A percentile compares a stretch with the other conserved stretches of the same genome.
phyloP scores from a whole-genome alignment of 1,140 invertebrate species.

The Spodoptera frugiperda region DNA sequence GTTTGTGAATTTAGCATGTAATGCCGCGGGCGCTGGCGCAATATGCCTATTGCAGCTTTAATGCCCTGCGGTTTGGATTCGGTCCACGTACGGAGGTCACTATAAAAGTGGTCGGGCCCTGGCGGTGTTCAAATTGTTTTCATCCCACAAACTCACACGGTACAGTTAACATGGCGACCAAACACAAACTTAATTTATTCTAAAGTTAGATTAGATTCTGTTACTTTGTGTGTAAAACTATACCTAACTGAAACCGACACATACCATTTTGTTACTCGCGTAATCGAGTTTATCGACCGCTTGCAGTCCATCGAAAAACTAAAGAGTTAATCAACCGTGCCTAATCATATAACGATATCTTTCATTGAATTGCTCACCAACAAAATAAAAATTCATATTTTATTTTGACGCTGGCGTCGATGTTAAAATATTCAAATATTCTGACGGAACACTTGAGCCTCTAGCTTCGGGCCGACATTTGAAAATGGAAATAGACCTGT shows the following conservation, averaged over 20 bases:
- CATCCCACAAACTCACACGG: constrained; percentile 67
- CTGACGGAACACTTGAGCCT: constrained; percentile 72
- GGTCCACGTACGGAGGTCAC: constrained; percentile 71
- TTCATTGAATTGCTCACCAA: constrained; percentile 48
- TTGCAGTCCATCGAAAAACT: constrained; percentile 19
- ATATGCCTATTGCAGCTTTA: constrained; percentile 72
- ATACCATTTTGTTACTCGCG: not conserved
- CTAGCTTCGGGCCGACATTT: constrained; percentile 72
- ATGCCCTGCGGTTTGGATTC: constrained; percentile 77
- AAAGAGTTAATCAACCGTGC: constrained; percentile 24
- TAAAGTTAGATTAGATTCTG: constrained; percentile 51
- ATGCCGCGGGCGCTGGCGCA: constrained; percentile 62
- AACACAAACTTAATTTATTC: constrained; percentile 57
- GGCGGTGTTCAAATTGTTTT: constrained; percentile 76
- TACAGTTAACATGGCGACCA: constrained; percentile 58
- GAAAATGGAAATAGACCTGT: constrained; percentile 77
- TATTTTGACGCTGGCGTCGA: constrained; percentile 66
- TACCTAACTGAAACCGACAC: constrained; percentile 29
- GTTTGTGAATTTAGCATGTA: constrained; percentile 55
- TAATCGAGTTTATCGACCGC: constrained; percentile 8
- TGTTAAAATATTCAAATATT: constrained; percentile 82
- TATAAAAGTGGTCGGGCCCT: constrained; percentile 70
- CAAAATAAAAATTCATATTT: constrained; percentile 72
- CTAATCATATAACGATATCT: constrained; percentile 35
- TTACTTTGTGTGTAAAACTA: constrained; percentile 46